A percentile compares a stretch with the other conserved stretches of the same genome.
phyloP scores from a whole-genome alignment of 1,140 invertebrate genomes.

The Brachionus paranguensis region DNA sequence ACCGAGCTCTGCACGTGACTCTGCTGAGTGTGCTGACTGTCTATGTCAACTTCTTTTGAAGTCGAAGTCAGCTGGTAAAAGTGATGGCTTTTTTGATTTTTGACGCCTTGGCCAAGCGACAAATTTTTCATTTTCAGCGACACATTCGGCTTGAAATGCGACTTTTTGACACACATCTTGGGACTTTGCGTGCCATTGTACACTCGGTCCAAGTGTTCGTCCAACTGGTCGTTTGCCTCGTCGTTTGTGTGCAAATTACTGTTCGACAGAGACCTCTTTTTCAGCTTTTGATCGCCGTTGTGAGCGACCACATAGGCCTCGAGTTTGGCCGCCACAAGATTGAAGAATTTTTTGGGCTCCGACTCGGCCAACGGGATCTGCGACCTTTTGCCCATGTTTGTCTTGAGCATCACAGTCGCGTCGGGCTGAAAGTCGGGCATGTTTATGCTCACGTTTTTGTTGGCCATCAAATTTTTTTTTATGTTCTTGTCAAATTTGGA shows the following conservation, averaged over 20 bases:
- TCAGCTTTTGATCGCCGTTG: not conserved
- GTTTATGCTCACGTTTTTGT: not conserved
- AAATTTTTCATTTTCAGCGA: not conserved
- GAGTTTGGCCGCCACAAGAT: not conserved
- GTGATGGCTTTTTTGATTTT: not conserved
- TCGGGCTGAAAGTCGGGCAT: constrained; percentile 1
- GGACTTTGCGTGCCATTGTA: not conserved
- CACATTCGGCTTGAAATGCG: not conserved
- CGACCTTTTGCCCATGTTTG: not conserved
- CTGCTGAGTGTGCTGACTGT: constrained; percentile 11
- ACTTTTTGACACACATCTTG: constrained; percentile 22
- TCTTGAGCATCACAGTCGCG: not conserved
- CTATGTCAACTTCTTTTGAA: constrained; percentile 31
- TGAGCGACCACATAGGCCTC: not conserved
- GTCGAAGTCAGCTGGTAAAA: constrained; percentile 29
- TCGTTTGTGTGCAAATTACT: not conserved
- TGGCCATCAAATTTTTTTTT: not conserved
- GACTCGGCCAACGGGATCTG: not conserved
- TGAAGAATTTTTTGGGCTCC: constrained; percentile 23
- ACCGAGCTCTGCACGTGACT: not conserved
- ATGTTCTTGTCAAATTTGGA: constrained; percentile 26
- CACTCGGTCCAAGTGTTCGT: constrained; percentile 14
- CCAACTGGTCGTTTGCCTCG: not conserved
- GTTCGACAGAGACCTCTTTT: not conserved
- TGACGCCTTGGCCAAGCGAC: not conserved